Base-by-base conservation (phyloP, 2,888 invertebrate species). In the Gastracanthus pulcherrimus region DNA sequence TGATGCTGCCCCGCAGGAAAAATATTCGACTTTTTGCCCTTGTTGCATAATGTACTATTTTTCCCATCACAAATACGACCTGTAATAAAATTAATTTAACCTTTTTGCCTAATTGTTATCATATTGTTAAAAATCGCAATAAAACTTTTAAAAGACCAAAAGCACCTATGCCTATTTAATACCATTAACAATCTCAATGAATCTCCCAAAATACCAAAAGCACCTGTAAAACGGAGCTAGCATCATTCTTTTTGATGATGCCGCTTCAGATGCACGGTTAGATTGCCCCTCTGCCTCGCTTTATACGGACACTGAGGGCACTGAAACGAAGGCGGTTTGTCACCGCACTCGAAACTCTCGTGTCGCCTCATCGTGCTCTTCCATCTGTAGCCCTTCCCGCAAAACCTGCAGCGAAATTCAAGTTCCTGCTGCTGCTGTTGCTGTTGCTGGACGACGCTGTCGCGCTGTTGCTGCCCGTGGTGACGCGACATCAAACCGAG, bases 251-350 rank as follows among this genome's bases (percentile, higher is more conserved):
- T 34, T 3, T 87, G 87, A 26, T 90, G 90, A 72, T 88, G 88
- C 75, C 88, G 86, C 45, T 87, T 84, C 64, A 90, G 84, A 85
- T 90, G 90, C 81, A 89, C 88, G 82, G 88, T 87, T 16, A 91
- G 84, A 83, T 90, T 90, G 80, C 88, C 89, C 80, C 89, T 89
- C 79, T 89, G 90, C 83, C 89, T 89, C 83, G 88, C 89, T n/a
- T 88, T 84, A 62, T 90, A 89, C 13, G 89, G 88, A 82, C 92
- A 92, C 76, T 90, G 89, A 0, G 89, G 88, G 45, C 92, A 92
- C 60, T 89, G 87, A 83, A 91, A 78, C 83, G 89, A 84, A 6
- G 89, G 89, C 19, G 87, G 88, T 72, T 90, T 90, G 34, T 55
- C 55, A 19, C 91, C 91, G 82, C 92, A 92, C 77, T 92, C 92